phyloP scores from a whole-genome alignment of 2,888 invertebrate species.

The Orthonevra nobilis region DNA sequence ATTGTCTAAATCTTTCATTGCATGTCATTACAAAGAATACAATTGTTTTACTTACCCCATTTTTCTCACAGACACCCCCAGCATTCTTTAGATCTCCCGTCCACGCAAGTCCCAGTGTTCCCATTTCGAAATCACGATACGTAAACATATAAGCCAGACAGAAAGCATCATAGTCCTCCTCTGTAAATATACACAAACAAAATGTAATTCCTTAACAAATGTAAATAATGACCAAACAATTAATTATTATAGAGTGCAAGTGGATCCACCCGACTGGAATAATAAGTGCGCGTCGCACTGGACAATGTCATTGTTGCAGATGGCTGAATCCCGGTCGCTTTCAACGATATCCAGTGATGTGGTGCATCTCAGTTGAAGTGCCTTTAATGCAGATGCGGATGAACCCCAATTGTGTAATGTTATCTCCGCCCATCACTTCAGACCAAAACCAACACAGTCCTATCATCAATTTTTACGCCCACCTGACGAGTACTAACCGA shows the following conservation, averaged over 20 bases:
- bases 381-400: constrained; percentile 30
- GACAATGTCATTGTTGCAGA: constrained; percentile 48
- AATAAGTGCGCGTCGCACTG: constrained; percentile 47
- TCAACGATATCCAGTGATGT: background rate
- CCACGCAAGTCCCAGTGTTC: constrained; percentile 98
- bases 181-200: constrained; percentile 82
- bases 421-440: constrained; percentile 26
- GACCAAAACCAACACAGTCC: constrained; percentile 8
- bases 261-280: constrained; percentile 42
- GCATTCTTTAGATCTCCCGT: constrained; percentile 97
- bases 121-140: constrained; percentile 97
- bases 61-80: constrained; percentile 98
- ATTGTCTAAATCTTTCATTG: no score
- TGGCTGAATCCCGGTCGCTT: constrained; percentile 11
- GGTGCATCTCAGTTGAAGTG: constrained; percentile 16
- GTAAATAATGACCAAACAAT: constrained; percentile 25
- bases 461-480: constrained; percentile 38
- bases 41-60: constrained; percentile 91
- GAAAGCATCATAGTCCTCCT: constrained; percentile 98
- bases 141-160: constrained; percentile 99
- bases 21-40: no score
- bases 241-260: constrained; percentile 29
- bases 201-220: constrained; percentile 19
- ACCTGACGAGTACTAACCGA: constrained; percentile 43
- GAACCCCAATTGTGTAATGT: constrained; percentile 29